A percentile compares a stretch with the other conserved stretches of the same genome.
These are phyloP conservation scores for Nomada hirtipes DNA, from an alignment of 2,888 invertebrate genomes.

Conservation along the genomic window DNA sequence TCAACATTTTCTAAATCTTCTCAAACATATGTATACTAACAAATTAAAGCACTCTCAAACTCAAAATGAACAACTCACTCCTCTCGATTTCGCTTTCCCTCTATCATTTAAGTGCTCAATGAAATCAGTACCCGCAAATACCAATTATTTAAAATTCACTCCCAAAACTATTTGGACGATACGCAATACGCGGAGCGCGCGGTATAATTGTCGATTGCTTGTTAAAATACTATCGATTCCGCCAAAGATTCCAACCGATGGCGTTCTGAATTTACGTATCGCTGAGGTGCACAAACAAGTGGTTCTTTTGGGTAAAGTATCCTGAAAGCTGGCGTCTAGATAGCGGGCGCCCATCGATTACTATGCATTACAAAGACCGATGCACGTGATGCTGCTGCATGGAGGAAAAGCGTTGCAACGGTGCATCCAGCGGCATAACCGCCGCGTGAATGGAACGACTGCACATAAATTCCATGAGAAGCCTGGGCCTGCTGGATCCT, in stretches of 20 bases:
- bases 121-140: no score
- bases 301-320: constrained; percentile 35
- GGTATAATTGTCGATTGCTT: constrained; percentile 19
- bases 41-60: no score
- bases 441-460: constrained; percentile 60
- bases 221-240: constrained; percentile 3
- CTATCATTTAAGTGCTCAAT: no score
- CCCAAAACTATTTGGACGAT: background rate
- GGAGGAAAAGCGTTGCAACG: constrained; percentile 51
- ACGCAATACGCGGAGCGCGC: background rate
- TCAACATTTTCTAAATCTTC: no score
- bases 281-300: constrained; percentile 18
- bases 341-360: constrained; percentile 57
- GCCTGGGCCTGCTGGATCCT: constrained; percentile 72
- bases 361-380: constrained; percentile 65
- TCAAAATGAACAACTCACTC: no score
- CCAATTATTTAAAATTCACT: no score
- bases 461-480: constrained; percentile 74
- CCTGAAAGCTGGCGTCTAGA: constrained; percentile 33
- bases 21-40: no score
- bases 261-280: background rate
- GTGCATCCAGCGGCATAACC: constrained; percentile 70
- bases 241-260: background rate
- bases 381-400: constrained; percentile 29
- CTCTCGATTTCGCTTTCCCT: no score